Evolutionary conservation across 2,888 invertebrate species (phyloP).

Genomic region (Tuberolachnus salignus): DNA sequence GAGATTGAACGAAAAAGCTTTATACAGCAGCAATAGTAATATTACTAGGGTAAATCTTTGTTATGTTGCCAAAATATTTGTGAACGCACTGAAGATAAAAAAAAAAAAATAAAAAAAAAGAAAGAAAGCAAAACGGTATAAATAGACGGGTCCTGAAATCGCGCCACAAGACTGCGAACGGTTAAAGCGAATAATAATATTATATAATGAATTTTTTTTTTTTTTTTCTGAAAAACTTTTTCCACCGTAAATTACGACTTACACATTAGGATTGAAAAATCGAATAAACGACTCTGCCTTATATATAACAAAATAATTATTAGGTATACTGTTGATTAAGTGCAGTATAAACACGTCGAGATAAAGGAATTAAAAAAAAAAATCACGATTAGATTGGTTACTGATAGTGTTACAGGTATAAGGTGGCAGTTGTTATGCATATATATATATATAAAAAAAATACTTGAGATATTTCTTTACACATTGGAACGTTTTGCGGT

Average conservation of each 20-base stretch:
- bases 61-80: slow-evolving; percentile 43
- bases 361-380: neutral
- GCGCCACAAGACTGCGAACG: slow-evolving; percentile 12
- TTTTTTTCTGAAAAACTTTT: neutral
- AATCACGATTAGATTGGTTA: neutral
- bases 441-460: too few relatives aligned
- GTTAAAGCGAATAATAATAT: neutral
- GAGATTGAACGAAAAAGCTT: too few relatives aligned
- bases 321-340: too few relatives aligned
- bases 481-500: too few relatives aligned
- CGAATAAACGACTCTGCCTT: neutral
- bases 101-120: slow-evolving; percentile 9
- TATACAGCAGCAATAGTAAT: neutral
- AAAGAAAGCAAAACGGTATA: slow-evolving; percentile 31
- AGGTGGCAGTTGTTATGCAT: too few relatives aligned
- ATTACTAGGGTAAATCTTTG: slow-evolving; percentile 40
- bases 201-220: neutral
- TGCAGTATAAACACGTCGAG: too few relatives aligned
- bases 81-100: neutral
- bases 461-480: too few relatives aligned
- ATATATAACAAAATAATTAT: neutral
- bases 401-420: too few relatives aligned
- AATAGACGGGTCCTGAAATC: slow-evolving; percentile 43
- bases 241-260: neutral
- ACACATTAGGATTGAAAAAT: too few relatives aligned